Percentiles rank a stretch among this genome's conserved stretches.
These are phyloP conservation scores for Graptemys geographica DNA, from an alignment of 2,797 vertebrate genomes.

Conservation along the genomic window DNA sequence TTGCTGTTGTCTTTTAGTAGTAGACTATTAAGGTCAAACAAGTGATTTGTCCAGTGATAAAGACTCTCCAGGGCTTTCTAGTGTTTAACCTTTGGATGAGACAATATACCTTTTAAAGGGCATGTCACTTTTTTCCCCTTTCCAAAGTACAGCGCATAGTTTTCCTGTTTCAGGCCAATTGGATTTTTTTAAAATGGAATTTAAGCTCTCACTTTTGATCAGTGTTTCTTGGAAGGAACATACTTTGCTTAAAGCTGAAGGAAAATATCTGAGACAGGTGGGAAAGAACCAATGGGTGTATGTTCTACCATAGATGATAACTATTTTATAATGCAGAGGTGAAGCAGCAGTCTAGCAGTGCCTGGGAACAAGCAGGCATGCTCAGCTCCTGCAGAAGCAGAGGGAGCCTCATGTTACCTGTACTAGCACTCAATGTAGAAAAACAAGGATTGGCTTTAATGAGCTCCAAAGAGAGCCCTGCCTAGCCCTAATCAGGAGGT, in stretches of 20 bases:
- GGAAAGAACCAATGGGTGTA: background rate
- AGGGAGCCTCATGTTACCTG: background rate
- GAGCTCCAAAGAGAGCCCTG: background rate
- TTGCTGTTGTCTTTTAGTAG: background rate
- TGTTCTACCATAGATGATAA: background rate
- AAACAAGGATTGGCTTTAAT: background rate
- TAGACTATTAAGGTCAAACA: conserved; percentile 51
- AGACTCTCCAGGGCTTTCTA: background rate
- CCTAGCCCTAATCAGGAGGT: background rate
- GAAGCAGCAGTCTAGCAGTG: background rate
- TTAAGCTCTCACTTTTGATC: background rate
- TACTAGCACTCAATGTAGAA: background rate
- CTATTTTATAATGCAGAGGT: background rate
- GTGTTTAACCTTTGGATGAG: conserved; percentile 46
- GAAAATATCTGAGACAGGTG: background rate
- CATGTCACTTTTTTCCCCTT: background rate
- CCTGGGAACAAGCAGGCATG: background rate
- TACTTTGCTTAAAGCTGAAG: background rate
- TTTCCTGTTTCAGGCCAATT: conserved; percentile 2
- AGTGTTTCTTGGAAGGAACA: background rate
- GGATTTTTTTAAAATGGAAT: background rate
- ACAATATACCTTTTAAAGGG: background rate
- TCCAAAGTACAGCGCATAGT: background rate
- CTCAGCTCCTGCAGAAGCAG: background rate
- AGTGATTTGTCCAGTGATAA: conserved; percentile 10